Base-by-base conservation (phyloP, 2,888 invertebrate species). In the Conops quadrifasciatus region DNA sequence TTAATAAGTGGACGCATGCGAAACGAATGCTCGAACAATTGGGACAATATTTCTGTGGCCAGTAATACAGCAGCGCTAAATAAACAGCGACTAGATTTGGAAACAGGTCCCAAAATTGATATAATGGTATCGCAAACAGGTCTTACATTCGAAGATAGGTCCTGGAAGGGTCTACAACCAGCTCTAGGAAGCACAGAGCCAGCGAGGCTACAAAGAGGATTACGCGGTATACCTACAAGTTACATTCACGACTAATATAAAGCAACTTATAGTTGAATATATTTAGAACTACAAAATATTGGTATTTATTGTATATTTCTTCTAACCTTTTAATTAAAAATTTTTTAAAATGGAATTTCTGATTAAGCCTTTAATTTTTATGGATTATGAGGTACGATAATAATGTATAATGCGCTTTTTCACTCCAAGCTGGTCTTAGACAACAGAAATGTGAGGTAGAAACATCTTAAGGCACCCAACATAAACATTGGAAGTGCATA, bases 81-180 rank as follows among this genome's bases (percentile, higher is more conserved):
- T 45, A 73, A 72, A 26, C 75, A 74, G 82, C 75, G 77, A 26
- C 73, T 69, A 24, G 60, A 71, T 0, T 15, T 87, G 79, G 82
- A 81, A 80, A 77, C 87, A 76, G 75, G 81, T 59, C 77, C 78
- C 0, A 75, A 81, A 71, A 80, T 79, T 84, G 79, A 79, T 64
- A 68, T 83, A 77, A 86, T 78, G 82, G 86, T 84, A 0, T 78
- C 78, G 2, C 80, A 79, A 64, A 80, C 80, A 3, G 83, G 84
- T 0, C 73, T 81, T 1, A 79, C 80, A 0, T 84, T 85, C 58
- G 88, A 88, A 74, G 88, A 88, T 82, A 81, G 94, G 78, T 90
- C 91, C 2, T 97, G 97, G 96, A 90, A 90, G 80, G 97, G 97
- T 0, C 87, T 97, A 67, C 93, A 96, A 79, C 94, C 92, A 78